Evolutionary conservation across 2,113 vertebrate species (phyloP), one percentile per base, ranked within the genome.

Genomic region (Pao palembangensis): DNA sequence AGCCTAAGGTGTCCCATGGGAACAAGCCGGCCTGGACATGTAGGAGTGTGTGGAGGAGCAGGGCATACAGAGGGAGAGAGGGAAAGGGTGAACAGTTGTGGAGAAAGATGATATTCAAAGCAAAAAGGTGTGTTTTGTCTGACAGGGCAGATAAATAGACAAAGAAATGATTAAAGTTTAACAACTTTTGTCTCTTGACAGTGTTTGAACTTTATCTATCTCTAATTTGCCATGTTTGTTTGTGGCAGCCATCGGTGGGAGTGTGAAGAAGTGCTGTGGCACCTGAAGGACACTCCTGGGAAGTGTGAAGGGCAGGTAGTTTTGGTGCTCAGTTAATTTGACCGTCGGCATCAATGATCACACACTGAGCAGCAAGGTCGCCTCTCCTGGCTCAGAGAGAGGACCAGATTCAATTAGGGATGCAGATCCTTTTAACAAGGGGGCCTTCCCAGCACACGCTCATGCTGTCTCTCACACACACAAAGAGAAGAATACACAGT

Each of bases 341-440:
- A 91, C 82, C 59, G 14, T 52, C 59, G 75, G 76, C 65, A 54
- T 62, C 64, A 42, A 61, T 46, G 73, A 82, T 77, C 81, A 82
- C 75, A 85, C 86, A 55, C 88, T 92, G 90, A 94, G 92, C 92
- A 91, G 92, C 93, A 94, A 93, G 94, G 93, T 96, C 93, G 94
- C 87, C 88, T 90, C 91, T 5, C 79, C 83, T 71, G 67, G 78
- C 85, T 80, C 80, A 78, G 78, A 87, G 88, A 93, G 92, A 86
- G 91, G 89, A 90, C 89, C 84, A 92, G 93, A 98, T 97, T 94
- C 90, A 92, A 95, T 99, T 96, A 97, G 87, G 88, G 79, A 82
- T 85, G 80, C 90, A 93, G 93, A 96, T 96, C 95, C 94, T 94
- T 93, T 97, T 96, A 95, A 92, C 85, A 87, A 74, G 3, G 54